Base-by-base conservation (phyloP, 2,888 invertebrate genomes). In the Diadegma fenestrale region DNA sequence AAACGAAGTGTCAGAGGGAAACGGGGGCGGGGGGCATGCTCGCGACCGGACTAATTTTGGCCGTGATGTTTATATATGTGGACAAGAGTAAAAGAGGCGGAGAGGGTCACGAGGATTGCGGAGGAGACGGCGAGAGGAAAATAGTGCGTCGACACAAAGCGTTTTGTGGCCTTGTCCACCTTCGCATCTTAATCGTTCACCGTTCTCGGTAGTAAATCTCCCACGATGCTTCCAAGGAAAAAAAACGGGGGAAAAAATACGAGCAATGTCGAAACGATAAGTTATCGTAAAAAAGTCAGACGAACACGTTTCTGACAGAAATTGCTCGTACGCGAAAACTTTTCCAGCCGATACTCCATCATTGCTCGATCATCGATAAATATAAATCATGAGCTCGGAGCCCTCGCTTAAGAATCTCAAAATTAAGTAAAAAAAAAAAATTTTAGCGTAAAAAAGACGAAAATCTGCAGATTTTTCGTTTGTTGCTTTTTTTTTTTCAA, bases 191-290 rank as follows among this genome's bases (percentile, higher is more conserved):
- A 51, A 64, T 69, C 75, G 61, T 37, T 71, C 84, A 63, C 33
- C 33, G 51, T n/a, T 66, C 64, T 45, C 45, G 19, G 64, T 69
- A 77, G 48, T 69, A 69, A 82, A 66, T 26, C 22, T 73, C 41
- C 54, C 54, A 22, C 61, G 19, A 17, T 33, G 58, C 73, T 79
- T 45, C n/a, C n/a, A 78, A 77, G 43, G 7, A 37, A 37, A 37
- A 37, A 37, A 37, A 37, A 37, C 3, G 7, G 7, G 7, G 7
- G 90, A 91, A 92, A 90, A 58, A 19, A 30, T 0, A n/a, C 22
- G 4, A 10, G 1, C 0, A 92, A 91, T 87, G 87, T 86, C 87
- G 86, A 86, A 77, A 81, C 87, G 91, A 91, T 92, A 91, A 88
- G 86, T 77, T 90, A 90, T 90, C 89, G 80, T 63, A 43, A 14